Base-by-base conservation (phyloP, 2,113 vertebrate species). In the Hippopotamus amphibius region DNA sequence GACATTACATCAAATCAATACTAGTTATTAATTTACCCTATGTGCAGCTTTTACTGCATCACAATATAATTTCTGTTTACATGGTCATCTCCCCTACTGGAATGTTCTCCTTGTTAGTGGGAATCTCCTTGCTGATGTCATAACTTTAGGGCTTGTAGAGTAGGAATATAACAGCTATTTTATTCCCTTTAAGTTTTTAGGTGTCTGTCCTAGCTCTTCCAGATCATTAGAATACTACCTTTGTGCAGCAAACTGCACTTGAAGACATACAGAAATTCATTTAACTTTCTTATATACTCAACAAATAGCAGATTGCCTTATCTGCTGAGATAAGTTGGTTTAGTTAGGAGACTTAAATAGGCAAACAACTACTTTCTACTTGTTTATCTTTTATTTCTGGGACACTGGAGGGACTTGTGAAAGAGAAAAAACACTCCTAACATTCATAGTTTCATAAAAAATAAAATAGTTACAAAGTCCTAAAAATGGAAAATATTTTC, bases 401-500 rank as follows among this genome's bases (percentile, higher is more conserved):
- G 59, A 65, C 33, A 37, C 74, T 80, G 30, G 57, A 66, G 30
- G 46, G 37, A 92, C 41, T 90, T 88, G 24, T 59, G 61, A 96
- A 92, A 93, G 33, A 81, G 69, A 41, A 69, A 59, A 84, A 88
- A 85, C 4, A 61, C 6, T 66, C 41, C 53, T 72, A 90, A 59
- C 37, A 65, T 26, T 61, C 41, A 57, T 43, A 59, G 15, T 26
- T 86, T 96, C 46, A 65, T 89, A 86, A 83, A 96, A 95, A 93
- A 91, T 90, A 63, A 90, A 97, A 84, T 59, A 77, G 41, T 76
- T 61, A 14, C 5, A 12, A 48, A 53, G 30, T 89, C 53, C 10
- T 74, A 65, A 93, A 91, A 89, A 65, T 61, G 63, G 59, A 89
- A 97, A 96, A 74, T 37, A 17, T n/a, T 90, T 96, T 96, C 63